Percentiles rank a stretch among this genome's conserved stretches.
phyloP scores from a whole-genome alignment of 1,140 invertebrate genomes.

The Sarcophaga bullata region DNA sequence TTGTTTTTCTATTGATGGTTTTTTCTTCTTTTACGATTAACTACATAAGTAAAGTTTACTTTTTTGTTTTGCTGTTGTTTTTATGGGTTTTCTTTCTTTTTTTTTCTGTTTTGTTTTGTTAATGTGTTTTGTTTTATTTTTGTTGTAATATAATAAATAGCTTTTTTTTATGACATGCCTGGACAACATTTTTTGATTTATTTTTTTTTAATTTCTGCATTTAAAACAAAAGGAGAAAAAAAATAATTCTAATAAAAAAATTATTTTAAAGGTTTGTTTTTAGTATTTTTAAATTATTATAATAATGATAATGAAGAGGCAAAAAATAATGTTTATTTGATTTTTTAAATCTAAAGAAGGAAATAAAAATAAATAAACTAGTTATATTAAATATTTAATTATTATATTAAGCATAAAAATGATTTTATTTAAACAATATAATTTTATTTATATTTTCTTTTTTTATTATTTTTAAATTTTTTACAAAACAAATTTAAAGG shows the following conservation, averaged over 20 bases:
- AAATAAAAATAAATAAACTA: background rate
- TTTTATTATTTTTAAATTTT: background rate
- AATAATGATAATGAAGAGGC: background rate
- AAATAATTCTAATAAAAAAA: slow-evolving; percentile 7
- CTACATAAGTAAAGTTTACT: slow-evolving; percentile 37
- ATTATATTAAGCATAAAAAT: slow-evolving; percentile 7
- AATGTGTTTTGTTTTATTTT: slow-evolving; percentile 13
- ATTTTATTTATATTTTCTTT: background rate
- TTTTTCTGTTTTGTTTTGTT: slow-evolving; percentile 37
- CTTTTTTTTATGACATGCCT: slow-evolving; percentile 31
- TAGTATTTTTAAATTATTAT: background rate
- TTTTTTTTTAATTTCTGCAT: background rate
- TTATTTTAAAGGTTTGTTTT: background rate
- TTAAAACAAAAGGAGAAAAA: background rate
- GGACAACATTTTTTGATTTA: slow-evolving; percentile 13
- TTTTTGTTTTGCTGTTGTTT: slow-evolving; percentile 31
- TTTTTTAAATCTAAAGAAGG: background rate
- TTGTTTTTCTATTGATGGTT: slow-evolving; percentile 41
- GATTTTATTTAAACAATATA: background rate
- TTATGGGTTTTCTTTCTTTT: slow-evolving; percentile 22
- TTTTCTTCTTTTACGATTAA: slow-evolving; percentile 42
- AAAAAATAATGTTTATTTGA: background rate
- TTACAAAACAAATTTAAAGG: background rate
- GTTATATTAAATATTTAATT: background rate
- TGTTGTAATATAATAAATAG: slow-evolving; percentile 37